Evolutionary conservation across 2,888 invertebrate species (phyloP).

Genomic region (Epinotia demarniana): DNA sequence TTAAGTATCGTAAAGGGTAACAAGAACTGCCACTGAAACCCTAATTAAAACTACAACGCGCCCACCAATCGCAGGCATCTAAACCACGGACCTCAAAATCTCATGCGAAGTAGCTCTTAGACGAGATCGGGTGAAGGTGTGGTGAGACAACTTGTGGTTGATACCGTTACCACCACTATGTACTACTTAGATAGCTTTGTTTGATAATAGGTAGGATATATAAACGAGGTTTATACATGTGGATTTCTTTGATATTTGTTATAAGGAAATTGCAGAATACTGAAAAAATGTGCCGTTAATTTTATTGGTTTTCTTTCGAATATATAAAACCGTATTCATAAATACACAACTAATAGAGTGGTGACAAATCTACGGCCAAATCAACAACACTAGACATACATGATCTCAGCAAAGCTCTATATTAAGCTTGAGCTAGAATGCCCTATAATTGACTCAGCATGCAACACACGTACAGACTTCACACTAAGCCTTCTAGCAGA

Average conservation of each 20-base stretch:
- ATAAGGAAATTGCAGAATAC: too few species aligned
- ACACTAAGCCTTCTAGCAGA: background rate
- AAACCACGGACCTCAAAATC: background rate
- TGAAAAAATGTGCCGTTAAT: too few species aligned
- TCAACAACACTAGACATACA: background rate
- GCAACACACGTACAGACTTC: constrained; percentile 10
- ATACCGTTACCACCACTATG: background rate
- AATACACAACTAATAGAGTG: too few species aligned
- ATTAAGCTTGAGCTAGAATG: background rate
- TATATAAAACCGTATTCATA: too few species aligned
- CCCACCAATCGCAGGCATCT: background rate
- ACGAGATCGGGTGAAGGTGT: background rate
- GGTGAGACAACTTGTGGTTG: background rate
- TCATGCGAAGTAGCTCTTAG: background rate
- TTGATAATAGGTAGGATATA: too few species aligned
- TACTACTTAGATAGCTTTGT: too few species aligned
- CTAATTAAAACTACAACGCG: background rate
- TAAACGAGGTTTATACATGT: too few species aligned
- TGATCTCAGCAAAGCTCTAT: background rate
- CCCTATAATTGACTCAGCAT: constrained; percentile 13
- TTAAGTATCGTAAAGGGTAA: background rate
- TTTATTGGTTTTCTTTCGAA: too few species aligned
- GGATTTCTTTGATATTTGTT: too few species aligned
- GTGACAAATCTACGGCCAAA: too few species aligned
- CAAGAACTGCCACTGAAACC: background rate